Percentiles rank a stretch among this genome's conserved stretches.
phyloP scores from a whole-genome alignment of 2,888 invertebrate genomes.

The Tenthredo mesomela region DNA sequence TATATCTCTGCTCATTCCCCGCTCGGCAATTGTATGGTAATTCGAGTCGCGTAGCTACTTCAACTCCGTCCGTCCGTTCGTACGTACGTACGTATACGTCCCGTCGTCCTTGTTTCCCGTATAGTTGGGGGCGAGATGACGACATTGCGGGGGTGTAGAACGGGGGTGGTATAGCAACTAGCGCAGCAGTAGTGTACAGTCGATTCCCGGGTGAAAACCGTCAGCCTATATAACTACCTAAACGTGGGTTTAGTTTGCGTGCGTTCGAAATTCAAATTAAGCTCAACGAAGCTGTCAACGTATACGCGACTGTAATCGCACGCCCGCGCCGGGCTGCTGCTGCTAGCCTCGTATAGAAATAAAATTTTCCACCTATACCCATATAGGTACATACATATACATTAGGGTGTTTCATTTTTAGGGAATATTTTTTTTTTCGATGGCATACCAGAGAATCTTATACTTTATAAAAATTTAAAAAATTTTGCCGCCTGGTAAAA shows the following conservation, averaged over 20 bases:
- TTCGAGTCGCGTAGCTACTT: conserved; percentile 20
- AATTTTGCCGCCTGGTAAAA: no score
- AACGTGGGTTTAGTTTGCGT: conserved; percentile 2
- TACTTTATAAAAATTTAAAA: no score
- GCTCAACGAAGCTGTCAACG: conserved; percentile 12
- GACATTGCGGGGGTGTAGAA: conserved; percentile 33
- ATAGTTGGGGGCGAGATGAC: conserved; percentile 13
- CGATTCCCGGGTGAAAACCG: background rate
- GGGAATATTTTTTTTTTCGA: no score
- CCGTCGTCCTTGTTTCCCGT: conserved; percentile 17
- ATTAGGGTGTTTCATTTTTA: no score
- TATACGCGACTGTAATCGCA: background rate
- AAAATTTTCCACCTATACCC: background rate
- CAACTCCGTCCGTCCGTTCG: background rate
- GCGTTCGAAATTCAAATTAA: conserved; percentile 30
- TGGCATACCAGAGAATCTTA: no score
- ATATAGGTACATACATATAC: background rate
- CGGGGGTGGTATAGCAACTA: no score
- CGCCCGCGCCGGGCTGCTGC: background rate
- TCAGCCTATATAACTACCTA: no score
- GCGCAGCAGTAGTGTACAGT: background rate
- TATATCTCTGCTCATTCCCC: background rate
- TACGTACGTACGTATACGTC: no score
- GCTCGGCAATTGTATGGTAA: conserved; percentile 22
- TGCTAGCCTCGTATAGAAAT: background rate